phyloP scores from a whole-genome alignment of 2,888 invertebrate species.

The Drosophila cognata region DNA sequence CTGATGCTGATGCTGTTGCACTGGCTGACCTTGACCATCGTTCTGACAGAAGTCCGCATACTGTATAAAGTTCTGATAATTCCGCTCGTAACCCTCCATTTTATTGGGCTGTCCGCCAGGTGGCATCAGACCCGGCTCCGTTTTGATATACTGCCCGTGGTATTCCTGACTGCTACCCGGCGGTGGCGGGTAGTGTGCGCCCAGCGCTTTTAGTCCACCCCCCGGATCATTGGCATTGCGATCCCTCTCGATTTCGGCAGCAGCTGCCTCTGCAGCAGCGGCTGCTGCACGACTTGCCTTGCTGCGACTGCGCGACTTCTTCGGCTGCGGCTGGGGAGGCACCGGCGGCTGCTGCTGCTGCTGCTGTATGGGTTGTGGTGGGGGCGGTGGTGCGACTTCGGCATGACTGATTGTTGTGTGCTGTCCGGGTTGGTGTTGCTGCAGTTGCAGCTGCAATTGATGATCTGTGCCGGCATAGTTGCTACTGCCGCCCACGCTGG shows the following conservation, averaged over 20 bases:
- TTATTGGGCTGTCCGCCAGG: conserved; percentile 80
- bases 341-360: conserved; percentile 66
- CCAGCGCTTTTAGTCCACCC: conserved; percentile 61
- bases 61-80: conserved; percentile 85
- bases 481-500: conserved; percentile 62
- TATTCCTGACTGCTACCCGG: conserved; percentile 74
- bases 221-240: conserved; percentile 84
- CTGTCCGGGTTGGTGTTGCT: conserved; percentile 79
- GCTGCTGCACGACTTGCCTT: conserved; percentile 76
- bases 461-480: conserved; percentile 70
- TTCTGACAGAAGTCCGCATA: conserved; percentile 85
- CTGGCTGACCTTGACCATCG: conserved; percentile 82
- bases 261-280: conserved; percentile 71
- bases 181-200: conserved; percentile 71
- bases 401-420: conserved; percentile 75
- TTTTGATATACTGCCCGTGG: conserved; percentile 83
- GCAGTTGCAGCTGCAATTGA: conserved; percentile 73
- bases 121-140: conserved; percentile 84
- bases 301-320: conserved; percentile 79
- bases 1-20: conserved; percentile 74
- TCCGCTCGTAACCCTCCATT: conserved; percentile 85
- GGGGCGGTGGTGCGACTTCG: conserved; percentile 49
- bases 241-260: conserved; percentile 80
- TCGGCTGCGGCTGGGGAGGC: conserved; percentile 48
- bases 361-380: conserved; percentile 53